Base-by-base conservation (phyloP, 92 coral and sea anemone genomes). In the Porites evermanni region DNA sequence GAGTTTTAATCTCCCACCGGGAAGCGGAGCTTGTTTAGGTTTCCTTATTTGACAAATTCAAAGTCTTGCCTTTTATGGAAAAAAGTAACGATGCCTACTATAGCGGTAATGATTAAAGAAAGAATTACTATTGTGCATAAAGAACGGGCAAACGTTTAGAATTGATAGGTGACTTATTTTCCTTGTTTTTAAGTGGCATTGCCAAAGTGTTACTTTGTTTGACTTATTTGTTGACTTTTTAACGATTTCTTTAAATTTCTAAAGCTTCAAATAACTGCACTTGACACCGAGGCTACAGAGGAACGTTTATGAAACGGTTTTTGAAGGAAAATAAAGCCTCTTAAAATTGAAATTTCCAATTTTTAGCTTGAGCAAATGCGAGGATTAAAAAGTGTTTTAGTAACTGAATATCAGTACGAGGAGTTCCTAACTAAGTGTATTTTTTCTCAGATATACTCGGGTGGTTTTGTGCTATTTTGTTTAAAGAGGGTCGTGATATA, bases 61-160 rank as follows among this genome's bases (percentile, higher is more conserved):
- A 56, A 72, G 19, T 51, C 23, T 73, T 73, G 26, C 87, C 87
- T 61, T 83, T 72, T 83, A 60, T 83, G 87, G 73, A 47, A 61
- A 83, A 44, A n/a, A 61, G 16, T n/a, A 53, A 17, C 6, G 47
- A 56, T 56, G 5, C 61, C 61, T 56, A 11, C 47, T 38, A 38
- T 38, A 3, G 47, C 47, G 47, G 47, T 38, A 38, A 7, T 38
- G 47, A 38, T 56, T 56, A 56, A 56, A 56, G 61, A 56, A 56
- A 56, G 1, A 11, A 56, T 11, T 8, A 56, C 12, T 56, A 5
- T 56, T 56, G 61, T 14, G 0, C 61, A 56, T 56, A 56, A 56
- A 14, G 4, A 17, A 56, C 12, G 16, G 3, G 61, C 61, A 56
- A 56, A 56, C 61, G 61, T 14, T 56, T 56, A 56, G 61, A 11